These are phyloP conservation scores for Neoascia interrupta DNA, from an alignment of 2,888 invertebrate species.

Conservation along the genomic window DNA sequence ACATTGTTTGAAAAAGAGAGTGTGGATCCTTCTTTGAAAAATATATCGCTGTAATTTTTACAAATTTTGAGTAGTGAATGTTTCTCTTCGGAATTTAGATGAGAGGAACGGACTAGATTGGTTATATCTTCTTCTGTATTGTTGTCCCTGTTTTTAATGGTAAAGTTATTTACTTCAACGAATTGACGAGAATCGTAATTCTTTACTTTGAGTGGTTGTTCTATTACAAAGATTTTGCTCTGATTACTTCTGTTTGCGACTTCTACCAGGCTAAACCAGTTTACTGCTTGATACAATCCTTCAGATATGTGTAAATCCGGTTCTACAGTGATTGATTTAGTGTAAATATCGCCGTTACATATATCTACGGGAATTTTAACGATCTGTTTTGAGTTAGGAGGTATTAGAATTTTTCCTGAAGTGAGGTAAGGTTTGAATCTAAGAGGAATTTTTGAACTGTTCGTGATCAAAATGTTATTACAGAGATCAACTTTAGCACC, in stretches of 20 bases:
- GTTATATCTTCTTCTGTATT: neutral
- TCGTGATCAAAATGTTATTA: neutral
- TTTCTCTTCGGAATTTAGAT: constrained; percentile 5
- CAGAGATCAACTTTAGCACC: constrained; percentile 7
- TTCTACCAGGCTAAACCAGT: neutral
- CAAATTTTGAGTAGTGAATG: neutral
- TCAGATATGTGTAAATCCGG: neutral
- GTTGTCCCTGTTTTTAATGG: neutral
- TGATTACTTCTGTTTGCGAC: neutral
- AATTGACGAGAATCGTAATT: too few species aligned
- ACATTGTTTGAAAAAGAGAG: neutral
- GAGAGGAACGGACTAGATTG: neutral
- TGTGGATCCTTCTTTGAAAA: neutral
- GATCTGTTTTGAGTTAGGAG: neutral
- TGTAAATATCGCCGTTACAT: neutral
- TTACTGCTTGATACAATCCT: neutral
- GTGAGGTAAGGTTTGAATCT: neutral
- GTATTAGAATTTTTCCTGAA: constrained; percentile 1
- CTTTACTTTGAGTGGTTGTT: too few species aligned
- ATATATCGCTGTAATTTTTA: neutral
- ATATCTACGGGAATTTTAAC: constrained; percentile 1
- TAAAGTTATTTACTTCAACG: neutral
- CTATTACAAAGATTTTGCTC: neutral
- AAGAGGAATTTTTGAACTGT: neutral
- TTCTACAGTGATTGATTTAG: neutral